Evolutionary conservation across 2,888 invertebrate species (phyloP).

Genomic region (Nineta flava): DNA sequence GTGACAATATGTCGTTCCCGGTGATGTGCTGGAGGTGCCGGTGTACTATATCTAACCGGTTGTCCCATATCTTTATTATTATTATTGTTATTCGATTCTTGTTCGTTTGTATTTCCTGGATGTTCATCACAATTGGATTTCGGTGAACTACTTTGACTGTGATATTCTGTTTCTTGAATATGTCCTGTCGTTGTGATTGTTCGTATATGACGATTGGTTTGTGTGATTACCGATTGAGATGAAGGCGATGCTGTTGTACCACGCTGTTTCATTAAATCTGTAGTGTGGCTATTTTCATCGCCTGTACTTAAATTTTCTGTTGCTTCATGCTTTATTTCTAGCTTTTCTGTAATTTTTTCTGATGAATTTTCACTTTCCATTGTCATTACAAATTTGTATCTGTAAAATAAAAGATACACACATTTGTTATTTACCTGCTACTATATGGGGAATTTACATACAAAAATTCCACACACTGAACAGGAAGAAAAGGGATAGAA

Average conservation of each 20-base stretch:
- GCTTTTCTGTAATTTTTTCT: conserved; percentile 6
- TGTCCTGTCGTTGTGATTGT: conserved; percentile 46
- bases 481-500: too few species aligned
- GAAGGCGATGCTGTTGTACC: neutral
- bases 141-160: conserved; percentile 20
- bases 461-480: too few species aligned
- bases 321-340: neutral
- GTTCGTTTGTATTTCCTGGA: neutral
- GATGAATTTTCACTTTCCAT: conserved; percentile 4
- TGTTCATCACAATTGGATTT: conserved; percentile 7
- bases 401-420: neutral
- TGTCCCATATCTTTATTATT: too few species aligned
- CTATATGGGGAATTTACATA: too few species aligned
- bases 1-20: neutral
- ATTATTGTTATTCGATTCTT: neutral
- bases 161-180: conserved; percentile 28
- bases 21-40: neutral
- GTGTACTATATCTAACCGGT: too few species aligned
- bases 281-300: neutral
- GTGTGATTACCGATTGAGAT: conserved; percentile 32
- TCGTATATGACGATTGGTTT: conserved; percentile 34
- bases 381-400: neutral
- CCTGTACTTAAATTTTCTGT: conserved; percentile 13
- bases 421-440: neutral
- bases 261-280: neutral